Conservation (phyloP, 2,113 vertebrate genomes). For the Pundamilia nyererei region DNA sequence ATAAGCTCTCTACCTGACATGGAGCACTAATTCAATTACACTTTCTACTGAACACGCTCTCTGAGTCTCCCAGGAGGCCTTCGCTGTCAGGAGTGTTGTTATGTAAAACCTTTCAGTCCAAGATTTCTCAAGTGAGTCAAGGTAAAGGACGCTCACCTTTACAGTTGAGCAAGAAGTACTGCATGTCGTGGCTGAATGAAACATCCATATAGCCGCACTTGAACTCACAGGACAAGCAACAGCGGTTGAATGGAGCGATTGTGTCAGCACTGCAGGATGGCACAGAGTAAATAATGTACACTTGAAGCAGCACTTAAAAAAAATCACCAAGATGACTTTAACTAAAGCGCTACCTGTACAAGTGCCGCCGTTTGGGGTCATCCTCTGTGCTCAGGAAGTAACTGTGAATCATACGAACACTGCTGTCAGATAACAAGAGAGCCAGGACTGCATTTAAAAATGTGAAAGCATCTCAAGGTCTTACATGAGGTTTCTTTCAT, state of each 20-base stretch:
- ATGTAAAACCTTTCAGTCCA: background rate
- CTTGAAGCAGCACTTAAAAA: background rate
- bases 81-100: background rate
- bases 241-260: slow-evolving; percentile 85
- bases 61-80: background rate
- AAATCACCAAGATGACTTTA: background rate
- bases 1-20: background rate
- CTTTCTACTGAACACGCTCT: background rate
- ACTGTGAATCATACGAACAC: slow-evolving; percentile 60
- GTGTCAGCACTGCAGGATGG: slow-evolving; percentile 81
- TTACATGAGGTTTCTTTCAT: slow-evolving; percentile 86
- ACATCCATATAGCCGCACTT: slow-evolving; percentile 89
- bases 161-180: slow-evolving; percentile 85
- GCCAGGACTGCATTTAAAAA: background rate
- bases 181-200: slow-evolving; percentile 81
- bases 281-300: background rate
- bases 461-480: background rate
- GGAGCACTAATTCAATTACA: background rate
- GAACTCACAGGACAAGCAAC: slow-evolving; percentile 89
- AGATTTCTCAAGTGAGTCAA: background rate
- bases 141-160: slow-evolving; percentile 76
- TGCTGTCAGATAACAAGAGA: background rate
- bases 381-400: slow-evolving; percentile 97
- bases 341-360: slow-evolving; percentile 82
- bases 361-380: slow-evolving; percentile 81